Evolutionary conservation across 2,797 vertebrate genomes (phyloP).

Genomic region (Sebastes flavidus): DNA sequence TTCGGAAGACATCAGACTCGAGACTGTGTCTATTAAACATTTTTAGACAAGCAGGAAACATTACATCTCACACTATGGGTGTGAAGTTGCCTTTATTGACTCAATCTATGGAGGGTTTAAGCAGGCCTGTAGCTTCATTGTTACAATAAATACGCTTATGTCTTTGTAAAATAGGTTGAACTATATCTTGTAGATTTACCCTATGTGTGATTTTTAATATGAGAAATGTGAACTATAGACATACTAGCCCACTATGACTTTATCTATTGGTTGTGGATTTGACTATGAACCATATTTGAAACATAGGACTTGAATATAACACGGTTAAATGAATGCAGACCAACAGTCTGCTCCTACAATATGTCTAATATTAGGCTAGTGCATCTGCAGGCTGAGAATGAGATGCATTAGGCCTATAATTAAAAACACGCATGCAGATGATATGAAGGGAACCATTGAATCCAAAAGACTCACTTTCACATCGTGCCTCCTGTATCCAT

Average conservation of each 20-base stretch:
- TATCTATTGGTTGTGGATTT: slow-evolving; percentile 53
- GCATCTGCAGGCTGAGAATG: neutral
- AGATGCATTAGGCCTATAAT: neutral
- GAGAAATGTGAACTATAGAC: neutral
- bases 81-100: slow-evolving; percentile 12
- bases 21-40: neutral
- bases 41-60: neutral
- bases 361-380: neutral
- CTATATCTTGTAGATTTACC: neutral
- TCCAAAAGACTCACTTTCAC: slow-evolving; percentile 61
- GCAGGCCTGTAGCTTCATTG: slow-evolving; percentile 13
- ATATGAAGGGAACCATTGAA: neutral
- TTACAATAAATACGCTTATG: neutral
- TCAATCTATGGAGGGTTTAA: neutral
- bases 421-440: neutral
- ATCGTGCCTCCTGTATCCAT: slow-evolving; percentile 33
- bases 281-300: neutral
- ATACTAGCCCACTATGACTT: neutral
- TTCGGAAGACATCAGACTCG: neutral
- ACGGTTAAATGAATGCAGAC: neutral
- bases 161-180: neutral
- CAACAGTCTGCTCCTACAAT: neutral
- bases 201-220: neutral
- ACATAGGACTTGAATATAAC: neutral
- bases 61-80: neutral